A percentile compares a stretch with the other conserved stretches of the same genome.
Conservation (phyloP, 2,797 vertebrate genomes). For the Glyptemys insculpta region DNA sequence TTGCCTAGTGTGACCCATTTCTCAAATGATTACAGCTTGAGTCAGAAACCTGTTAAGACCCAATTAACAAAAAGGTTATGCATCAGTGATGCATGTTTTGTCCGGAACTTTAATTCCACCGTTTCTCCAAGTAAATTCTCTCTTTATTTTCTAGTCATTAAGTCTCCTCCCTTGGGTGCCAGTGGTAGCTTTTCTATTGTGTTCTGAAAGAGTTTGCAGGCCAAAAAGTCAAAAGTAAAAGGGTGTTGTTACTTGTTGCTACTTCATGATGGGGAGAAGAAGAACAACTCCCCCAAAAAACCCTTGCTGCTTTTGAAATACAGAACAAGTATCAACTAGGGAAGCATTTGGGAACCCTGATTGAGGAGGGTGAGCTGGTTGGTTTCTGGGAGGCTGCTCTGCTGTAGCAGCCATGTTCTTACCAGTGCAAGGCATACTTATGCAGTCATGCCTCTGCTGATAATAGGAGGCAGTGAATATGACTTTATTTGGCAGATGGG, state of each 20-base stretch:
- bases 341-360: rapidly evolving
- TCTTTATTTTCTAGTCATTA: slow-evolving; percentile 84
- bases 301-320: slow-evolving; percentile 8
- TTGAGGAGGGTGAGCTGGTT: neutral
- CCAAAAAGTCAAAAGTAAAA: slow-evolving; percentile 72
- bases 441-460: slow-evolving; percentile 37
- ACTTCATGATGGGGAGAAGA: slow-evolving; percentile 10
- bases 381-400: neutral
- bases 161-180: slow-evolving; percentile 82
- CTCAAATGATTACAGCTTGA: slow-evolving; percentile 80
- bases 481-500: slow-evolving; percentile 76
- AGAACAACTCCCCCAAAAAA: neutral
- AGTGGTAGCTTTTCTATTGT: slow-evolving; percentile 76
- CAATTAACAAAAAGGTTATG: slow-evolving; percentile 86
- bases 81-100: slow-evolving; percentile 83
- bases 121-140: slow-evolving; percentile 84
- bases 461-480: slow-evolving; percentile 47
- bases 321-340: neutral
- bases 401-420: neutral
- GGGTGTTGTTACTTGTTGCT: slow-evolving; percentile 58
- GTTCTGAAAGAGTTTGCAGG: slow-evolving; percentile 78
- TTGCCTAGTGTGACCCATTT: slow-evolving; percentile 82
- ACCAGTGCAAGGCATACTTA: neutral
- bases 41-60: slow-evolving; percentile 85
- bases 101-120: slow-evolving; percentile 84